phyloP scores from a whole-genome alignment of 2,113 vertebrate genomes.

The Labeo rohita region DNA sequence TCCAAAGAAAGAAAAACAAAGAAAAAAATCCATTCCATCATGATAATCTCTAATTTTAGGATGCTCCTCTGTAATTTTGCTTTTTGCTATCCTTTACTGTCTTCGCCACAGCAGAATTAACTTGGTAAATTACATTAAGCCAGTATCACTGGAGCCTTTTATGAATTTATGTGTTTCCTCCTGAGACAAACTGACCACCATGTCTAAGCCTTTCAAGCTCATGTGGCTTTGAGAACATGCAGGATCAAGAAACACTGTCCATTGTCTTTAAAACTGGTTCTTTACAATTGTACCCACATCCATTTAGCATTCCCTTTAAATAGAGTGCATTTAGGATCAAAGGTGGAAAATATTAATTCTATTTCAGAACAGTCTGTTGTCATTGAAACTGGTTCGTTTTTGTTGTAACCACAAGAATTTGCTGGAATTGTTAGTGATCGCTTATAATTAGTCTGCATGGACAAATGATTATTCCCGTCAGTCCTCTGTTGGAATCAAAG shows the following conservation, averaged over 20 bases:
- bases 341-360: conserved; percentile 4
- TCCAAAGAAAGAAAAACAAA: conserved; percentile 16
- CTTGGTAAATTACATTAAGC: not conserved
- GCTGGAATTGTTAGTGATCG: not conserved
- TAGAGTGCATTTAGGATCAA: not conserved
- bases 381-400: not conserved
- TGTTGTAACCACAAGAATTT: not conserved
- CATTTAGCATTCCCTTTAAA: not conserved
- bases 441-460: not conserved
- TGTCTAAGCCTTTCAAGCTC: conserved; percentile 1
- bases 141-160: not conserved
- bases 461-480: not conserved
- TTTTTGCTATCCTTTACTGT: not conserved
- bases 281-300: not conserved
- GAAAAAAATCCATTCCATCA: not conserved
- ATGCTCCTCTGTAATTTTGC: not conserved
- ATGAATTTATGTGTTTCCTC: conserved; percentile 1
- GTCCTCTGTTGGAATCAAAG: not conserved
- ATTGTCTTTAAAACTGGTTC: conserved; percentile 17
- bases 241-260: conserved; percentile 11
- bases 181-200: not conserved
- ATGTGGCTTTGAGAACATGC: not conserved
- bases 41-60: not conserved
- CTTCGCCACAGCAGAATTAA: not conserved
- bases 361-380: not conserved